Percentiles rank a stretch among this genome's conserved stretches.
These are phyloP conservation scores for Nycticorax nycticorax DNA, from an alignment of 2,113 vertebrate genomes.

Conservation along the genomic window DNA sequence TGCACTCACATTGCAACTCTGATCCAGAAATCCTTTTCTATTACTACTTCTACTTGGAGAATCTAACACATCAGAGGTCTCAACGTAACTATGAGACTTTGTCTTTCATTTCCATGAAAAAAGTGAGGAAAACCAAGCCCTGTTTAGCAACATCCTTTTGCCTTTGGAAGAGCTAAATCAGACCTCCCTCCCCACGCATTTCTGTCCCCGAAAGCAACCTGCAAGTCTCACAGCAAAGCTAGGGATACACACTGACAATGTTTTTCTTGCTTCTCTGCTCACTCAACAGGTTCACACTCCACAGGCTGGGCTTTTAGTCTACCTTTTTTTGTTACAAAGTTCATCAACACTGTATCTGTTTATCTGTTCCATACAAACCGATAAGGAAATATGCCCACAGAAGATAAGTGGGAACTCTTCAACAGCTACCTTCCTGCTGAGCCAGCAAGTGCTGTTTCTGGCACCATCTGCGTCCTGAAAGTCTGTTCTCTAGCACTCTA, in stretches of 20 bases:
- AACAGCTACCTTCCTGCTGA: conserved; percentile 44
- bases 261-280: conserved; percentile 23
- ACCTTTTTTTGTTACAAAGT: conserved; percentile 34
- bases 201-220: background rate
- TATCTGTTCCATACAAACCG: background rate
- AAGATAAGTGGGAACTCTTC: conserved; percentile 34
- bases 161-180: conserved; percentile 9
- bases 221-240: conserved; percentile 30
- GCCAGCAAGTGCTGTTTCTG: conserved; percentile 52
- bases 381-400: conserved; percentile 27
- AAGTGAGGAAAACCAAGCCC: background rate
- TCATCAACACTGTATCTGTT: conserved; percentile 32
- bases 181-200: conserved; percentile 24
- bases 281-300: conserved; percentile 34
- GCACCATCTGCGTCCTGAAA: conserved; percentile 49
- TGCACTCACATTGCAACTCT: background rate
- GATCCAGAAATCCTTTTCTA: background rate
- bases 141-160: conserved; percentile 11
- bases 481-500: conserved; percentile 18
- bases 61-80: background rate
- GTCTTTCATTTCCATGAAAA: background rate
- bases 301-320: background rate
- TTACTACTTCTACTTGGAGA: background rate
- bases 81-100: background rate
- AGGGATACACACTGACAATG: background rate